Percentiles rank a stretch among this genome's conserved stretches.
Evolutionary conservation across 2,888 invertebrate genomes (phyloP).

Genomic region (Drosophila multiciliata): DNA sequence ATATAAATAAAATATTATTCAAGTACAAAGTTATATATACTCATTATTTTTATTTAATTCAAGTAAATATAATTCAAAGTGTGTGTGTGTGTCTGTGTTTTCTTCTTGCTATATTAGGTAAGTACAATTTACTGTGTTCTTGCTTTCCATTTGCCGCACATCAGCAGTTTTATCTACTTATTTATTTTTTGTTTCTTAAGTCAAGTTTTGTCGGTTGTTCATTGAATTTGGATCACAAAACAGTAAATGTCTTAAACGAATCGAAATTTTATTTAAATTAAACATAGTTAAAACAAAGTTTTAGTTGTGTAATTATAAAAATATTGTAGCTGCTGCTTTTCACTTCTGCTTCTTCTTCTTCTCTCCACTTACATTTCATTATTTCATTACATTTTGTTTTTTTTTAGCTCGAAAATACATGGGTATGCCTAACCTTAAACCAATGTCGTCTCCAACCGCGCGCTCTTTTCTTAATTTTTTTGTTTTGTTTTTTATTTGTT

Average conservation of each 20-base stretch:
- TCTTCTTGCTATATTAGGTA: slow-evolving; percentile 58
- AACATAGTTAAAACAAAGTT: slow-evolving; percentile 69
- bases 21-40: slow-evolving; percentile 84
- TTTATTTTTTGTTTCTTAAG: slow-evolving; percentile 16
- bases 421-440: slow-evolving; percentile 72
- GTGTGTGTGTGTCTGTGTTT: slow-evolving; percentile 48
- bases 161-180: slow-evolving; percentile 48
- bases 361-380: slow-evolving; percentile 23
- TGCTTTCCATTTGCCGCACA: slow-evolving; percentile 58
- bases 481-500: slow-evolving; percentile 16
- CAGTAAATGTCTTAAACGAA: slow-evolving; percentile 77
- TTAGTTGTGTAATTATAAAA: slow-evolving; percentile 69
- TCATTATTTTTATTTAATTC: slow-evolving; percentile 83
- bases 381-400: slow-evolving; percentile 11
- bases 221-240: slow-evolving; percentile 73
- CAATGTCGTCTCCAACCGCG: slow-evolving; percentile 62
- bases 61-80: slow-evolving; percentile 81
- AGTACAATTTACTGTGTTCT: slow-evolving; percentile 80
- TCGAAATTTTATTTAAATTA: slow-evolving; percentile 64
- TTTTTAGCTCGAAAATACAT: slow-evolving; percentile 72
- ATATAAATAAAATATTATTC: slow-evolving; percentile 84
- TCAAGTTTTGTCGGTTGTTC: slow-evolving; percentile 25
- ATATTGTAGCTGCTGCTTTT: slow-evolving; percentile 61
- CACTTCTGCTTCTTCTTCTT: slow-evolving; percentile 30
- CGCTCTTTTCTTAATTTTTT: slow-evolving; percentile 9